Percentiles rank a stretch among this genome's conserved stretches.
phyloP scores from a whole-genome alignment of 2,888 invertebrate genomes.

The Mesorhabditis spiculigera region DNA sequence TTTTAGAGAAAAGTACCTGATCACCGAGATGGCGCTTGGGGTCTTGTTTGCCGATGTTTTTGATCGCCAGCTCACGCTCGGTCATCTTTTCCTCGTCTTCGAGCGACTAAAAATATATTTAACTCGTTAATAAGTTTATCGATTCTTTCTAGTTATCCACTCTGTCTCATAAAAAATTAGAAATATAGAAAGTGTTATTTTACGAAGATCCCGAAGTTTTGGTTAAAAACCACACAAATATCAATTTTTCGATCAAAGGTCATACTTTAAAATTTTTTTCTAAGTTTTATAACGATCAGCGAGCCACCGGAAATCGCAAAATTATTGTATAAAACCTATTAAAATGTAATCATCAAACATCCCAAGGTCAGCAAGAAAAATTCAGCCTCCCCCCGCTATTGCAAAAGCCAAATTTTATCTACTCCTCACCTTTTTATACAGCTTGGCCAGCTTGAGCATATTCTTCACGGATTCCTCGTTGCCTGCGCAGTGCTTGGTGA shows the following conservation, averaged over 20 bases:
- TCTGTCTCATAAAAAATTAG: not conserved
- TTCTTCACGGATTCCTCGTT: slow-evolving; percentile 90
- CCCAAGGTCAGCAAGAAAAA: too few relatives aligned
- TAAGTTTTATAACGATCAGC: too few relatives aligned
- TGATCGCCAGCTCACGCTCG: slow-evolving; percentile 94
- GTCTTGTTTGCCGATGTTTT: slow-evolving; percentile 91
- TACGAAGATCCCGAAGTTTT: not conserved
- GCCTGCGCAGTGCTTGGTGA: slow-evolving; percentile 79
- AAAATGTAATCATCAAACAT: too few relatives aligned
- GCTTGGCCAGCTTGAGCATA: slow-evolving; percentile 93
- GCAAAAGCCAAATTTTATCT: not conserved
- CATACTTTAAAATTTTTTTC: too few relatives aligned
- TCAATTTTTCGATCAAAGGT: too few relatives aligned
- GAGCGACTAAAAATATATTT: slow-evolving; percentile 68
- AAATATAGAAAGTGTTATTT: not conserved
- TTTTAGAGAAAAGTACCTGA: slow-evolving; percentile 63
- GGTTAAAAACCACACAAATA: too few relatives aligned
- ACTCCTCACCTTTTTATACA: slow-evolving; percentile 76
- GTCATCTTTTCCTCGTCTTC: slow-evolving; percentile 99
- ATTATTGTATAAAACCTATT: too few relatives aligned
- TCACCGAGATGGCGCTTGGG: slow-evolving; percentile 98
- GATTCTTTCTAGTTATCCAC: too few relatives aligned
- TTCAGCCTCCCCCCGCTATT: too few relatives aligned
- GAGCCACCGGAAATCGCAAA: too few relatives aligned
- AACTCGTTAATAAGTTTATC: too few relatives aligned